phyloP scores from a whole-genome alignment of 53 echinoderm and acorn worm genomes.

The Arbacia lixula region DNA sequence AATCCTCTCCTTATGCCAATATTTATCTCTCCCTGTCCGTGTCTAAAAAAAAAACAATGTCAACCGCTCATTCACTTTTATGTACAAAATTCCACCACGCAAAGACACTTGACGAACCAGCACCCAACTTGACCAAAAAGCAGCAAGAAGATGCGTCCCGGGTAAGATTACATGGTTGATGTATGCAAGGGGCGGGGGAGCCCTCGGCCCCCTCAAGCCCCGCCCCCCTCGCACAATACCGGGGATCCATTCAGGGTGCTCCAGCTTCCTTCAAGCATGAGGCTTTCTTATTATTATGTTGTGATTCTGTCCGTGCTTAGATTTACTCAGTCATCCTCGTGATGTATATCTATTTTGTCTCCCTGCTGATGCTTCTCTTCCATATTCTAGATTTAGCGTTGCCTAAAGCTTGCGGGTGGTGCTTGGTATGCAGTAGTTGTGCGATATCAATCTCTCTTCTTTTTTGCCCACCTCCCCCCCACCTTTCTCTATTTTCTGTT shows the following conservation, averaged over 20 bases:
- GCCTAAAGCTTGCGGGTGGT: constrained; percentile 6
- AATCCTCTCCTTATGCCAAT: constrained; percentile 23
- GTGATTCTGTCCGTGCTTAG: constrained; percentile 31
- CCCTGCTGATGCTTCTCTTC: background rate
- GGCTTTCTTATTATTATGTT: constrained; percentile 25
- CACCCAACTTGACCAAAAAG: constrained; percentile 89
- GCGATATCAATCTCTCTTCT: background rate
- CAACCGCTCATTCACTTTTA: constrained; percentile 50
- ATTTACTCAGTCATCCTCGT: background rate
- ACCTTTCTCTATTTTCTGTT: constrained; percentile 5
- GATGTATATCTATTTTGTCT: constrained; percentile 30
- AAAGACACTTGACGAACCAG: constrained; percentile 66
- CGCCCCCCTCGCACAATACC: no score
- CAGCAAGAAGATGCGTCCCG: constrained; percentile 82
- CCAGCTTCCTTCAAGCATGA: no score
- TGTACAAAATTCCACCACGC: constrained; percentile 52
- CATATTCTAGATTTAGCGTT: constrained; percentile 2
- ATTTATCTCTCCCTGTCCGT: constrained; percentile 9
- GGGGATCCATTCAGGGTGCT: no score
- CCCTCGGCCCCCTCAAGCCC: no score
- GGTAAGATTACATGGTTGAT: constrained; percentile 72
- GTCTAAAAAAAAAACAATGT: constrained; percentile 36
- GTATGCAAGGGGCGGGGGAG: constrained; percentile 2
- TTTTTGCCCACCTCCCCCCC: no score
- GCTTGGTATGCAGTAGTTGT: constrained; percentile 24